Conservation (phyloP, 2,113 vertebrate genomes). For the Ahaetulla prasina region DNA sequence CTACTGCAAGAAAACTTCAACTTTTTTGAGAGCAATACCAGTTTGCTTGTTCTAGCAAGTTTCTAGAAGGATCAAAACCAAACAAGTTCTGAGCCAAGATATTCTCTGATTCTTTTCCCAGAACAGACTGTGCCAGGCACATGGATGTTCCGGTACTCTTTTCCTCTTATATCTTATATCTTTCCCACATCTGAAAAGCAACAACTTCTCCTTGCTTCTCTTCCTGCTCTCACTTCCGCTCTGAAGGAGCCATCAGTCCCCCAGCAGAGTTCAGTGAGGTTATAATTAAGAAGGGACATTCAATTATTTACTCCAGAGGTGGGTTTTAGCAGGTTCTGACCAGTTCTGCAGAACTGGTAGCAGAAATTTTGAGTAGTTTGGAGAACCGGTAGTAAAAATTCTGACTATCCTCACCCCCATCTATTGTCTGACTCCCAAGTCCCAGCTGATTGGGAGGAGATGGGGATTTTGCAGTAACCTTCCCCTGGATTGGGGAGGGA, state of each 20-base stretch:
- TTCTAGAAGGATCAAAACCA: background rate
- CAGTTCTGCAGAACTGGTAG: too few relatives aligned
- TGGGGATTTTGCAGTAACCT: too few relatives aligned
- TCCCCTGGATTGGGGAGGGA: too few relatives aligned
- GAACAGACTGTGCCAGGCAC: background rate
- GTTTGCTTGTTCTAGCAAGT: background rate
- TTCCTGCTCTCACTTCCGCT: background rate
- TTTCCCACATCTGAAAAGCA: background rate
- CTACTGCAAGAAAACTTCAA: background rate
- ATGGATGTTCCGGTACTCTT: background rate
- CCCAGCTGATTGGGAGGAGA: too few relatives aligned
- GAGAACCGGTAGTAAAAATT: too few relatives aligned
- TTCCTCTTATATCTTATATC: background rate
- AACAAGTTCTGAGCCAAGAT: background rate
- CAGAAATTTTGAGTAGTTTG: too few relatives aligned
- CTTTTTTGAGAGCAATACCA: background rate
- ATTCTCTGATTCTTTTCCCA: background rate
- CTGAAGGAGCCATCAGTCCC: background rate
- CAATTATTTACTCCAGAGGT: background rate
- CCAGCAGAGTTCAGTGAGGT: background rate
- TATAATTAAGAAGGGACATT: background rate
- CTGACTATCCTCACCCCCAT: too few relatives aligned
- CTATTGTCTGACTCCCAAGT: too few relatives aligned
- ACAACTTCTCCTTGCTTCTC: background rate
- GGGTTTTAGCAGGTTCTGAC: too few relatives aligned